Conservation (phyloP, 2,113 vertebrate species). For the Cephalopholis sonnerati region DNA sequence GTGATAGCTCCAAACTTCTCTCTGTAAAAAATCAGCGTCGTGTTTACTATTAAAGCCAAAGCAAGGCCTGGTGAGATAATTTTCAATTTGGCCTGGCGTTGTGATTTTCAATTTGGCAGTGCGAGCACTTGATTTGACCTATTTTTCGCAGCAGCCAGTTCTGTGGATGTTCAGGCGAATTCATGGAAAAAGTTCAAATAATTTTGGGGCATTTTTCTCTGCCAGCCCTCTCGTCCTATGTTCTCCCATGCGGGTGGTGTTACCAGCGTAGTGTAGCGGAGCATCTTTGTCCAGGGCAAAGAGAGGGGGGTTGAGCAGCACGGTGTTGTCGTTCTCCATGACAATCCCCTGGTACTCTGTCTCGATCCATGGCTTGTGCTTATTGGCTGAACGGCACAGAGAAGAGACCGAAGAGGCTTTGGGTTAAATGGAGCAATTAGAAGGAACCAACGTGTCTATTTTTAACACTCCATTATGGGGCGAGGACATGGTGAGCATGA, state of each 20-base stretch:
- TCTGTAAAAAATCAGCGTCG: neutral
- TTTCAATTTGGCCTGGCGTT: constrained; percentile 34
- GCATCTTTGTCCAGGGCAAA: constrained; percentile 98
- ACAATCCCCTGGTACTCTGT: constrained; percentile 98
- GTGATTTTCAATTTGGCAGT: constrained; percentile 30
- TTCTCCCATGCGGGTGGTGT: constrained; percentile 29
- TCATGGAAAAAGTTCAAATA: neutral
- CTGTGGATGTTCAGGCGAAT: constrained; percentile 15
- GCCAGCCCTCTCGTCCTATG: neutral
- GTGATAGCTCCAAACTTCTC: neutral
- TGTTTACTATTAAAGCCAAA: constrained; percentile 35
- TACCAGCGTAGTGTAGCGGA: constrained; percentile 96
- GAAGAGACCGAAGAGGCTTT: constrained; percentile 59
- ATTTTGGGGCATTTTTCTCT: neutral
- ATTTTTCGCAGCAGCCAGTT: constrained; percentile 37
- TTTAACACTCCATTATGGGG: constrained; percentile 61
- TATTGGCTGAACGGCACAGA: constrained; percentile 90
- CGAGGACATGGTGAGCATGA: constrained; percentile 48
- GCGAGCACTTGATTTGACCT: constrained; percentile 49
- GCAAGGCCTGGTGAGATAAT: constrained; percentile 12
- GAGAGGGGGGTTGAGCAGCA: constrained; percentile 95
- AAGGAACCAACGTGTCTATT: constrained; percentile 70
- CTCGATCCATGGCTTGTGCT: constrained; percentile 99
- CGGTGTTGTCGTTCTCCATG: constrained; percentile 99
- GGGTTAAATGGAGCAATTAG: constrained; percentile 80